Percentiles rank a stretch among this genome's conserved stretches.
Evolutionary conservation across 2,797 vertebrate species (phyloP).

Genomic region (Hephaestus fuliginosus): DNA sequence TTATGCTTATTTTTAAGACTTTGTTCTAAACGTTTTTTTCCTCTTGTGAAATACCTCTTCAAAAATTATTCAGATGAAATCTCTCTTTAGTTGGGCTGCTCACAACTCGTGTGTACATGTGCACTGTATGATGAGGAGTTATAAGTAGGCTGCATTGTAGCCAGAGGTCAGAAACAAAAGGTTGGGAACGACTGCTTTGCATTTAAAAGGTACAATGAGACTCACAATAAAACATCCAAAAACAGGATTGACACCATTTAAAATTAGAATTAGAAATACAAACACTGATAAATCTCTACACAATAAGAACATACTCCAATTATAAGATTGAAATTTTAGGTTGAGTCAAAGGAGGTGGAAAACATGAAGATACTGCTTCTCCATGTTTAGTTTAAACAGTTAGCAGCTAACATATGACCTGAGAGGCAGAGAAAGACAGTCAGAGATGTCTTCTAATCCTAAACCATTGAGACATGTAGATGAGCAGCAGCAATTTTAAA

Average conservation of each 20-base stretch:
- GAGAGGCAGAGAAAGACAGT: neutral
- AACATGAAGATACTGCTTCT: neutral
- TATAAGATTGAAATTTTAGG: neutral
- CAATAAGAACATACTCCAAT: neutral
- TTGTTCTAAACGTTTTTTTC: neutral
- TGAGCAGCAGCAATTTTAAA: constrained; percentile 8
- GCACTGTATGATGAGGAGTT: too few relatives aligned
- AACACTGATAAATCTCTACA: neutral
- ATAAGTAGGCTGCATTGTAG: neutral
- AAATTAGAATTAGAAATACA: neutral
- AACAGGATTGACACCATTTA: neutral
- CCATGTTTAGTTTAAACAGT: neutral
- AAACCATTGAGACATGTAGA: neutral
- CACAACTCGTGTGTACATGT: too few relatives aligned
- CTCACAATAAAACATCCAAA: neutral
- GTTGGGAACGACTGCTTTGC: neutral
- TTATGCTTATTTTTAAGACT: neutral
- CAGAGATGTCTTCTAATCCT: neutral
- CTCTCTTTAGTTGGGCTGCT: too few relatives aligned
- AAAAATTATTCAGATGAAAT: neutral
- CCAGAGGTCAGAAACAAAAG: neutral
- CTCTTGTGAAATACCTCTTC: neutral
- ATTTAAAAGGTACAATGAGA: neutral
- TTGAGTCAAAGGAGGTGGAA: neutral
- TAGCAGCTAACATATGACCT: neutral